Percentiles rank a stretch among this genome's conserved stretches.
Conservation (phyloP, 2,797 vertebrate genomes). For the Amphiprion clarkii region DNA sequence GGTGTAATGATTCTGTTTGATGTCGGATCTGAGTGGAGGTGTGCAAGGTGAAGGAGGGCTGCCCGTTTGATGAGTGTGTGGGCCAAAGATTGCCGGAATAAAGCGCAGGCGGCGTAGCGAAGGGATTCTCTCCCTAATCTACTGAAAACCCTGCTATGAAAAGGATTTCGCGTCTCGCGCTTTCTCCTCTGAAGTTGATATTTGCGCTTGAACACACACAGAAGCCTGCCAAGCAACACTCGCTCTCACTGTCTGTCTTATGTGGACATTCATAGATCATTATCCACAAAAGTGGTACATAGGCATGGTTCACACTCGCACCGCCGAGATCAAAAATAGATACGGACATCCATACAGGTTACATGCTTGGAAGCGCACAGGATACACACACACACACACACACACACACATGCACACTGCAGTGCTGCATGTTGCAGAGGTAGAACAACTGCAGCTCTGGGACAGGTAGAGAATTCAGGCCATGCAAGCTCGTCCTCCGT, state of each 20-base stretch:
- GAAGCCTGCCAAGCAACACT: slow-evolving; percentile 13
- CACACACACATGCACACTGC: slow-evolving; percentile 56
- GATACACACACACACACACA: slow-evolving; percentile 19
- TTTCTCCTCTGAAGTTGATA: slow-evolving; percentile 60
- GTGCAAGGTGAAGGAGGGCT: slow-evolving; percentile 46
- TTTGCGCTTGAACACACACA: slow-evolving; percentile 30
- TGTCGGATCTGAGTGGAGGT: slow-evolving; percentile 63
- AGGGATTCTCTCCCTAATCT: slow-evolving; percentile 65
- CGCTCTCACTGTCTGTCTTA: neutral
- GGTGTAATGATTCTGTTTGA: slow-evolving; percentile 65
- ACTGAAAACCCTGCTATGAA: slow-evolving; percentile 54
- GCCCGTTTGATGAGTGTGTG: slow-evolving; percentile 63
- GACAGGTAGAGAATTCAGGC: slow-evolving; percentile 71
- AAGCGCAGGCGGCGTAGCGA: slow-evolving; percentile 17
- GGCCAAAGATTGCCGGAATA: slow-evolving; percentile 37
- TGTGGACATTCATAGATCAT: slow-evolving; percentile 34
- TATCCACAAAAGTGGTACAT: slow-evolving; percentile 13
- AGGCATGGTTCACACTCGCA: slow-evolving; percentile 14
- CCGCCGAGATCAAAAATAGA: slow-evolving; percentile 21
- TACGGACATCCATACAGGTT: slow-evolving; percentile 10
- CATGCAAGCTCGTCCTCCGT: slow-evolving; percentile 45
- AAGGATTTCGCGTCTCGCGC: slow-evolving; percentile 48
- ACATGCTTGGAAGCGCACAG: slow-evolving; percentile 10
- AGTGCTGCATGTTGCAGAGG: slow-evolving; percentile 76
- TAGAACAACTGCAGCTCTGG: slow-evolving; percentile 59